A percentile compares a stretch with the other conserved stretches of the same genome.
Evolutionary conservation across 2,888 invertebrate species (phyloP).

Genomic region (Trichogramma dendrolimi): DNA sequence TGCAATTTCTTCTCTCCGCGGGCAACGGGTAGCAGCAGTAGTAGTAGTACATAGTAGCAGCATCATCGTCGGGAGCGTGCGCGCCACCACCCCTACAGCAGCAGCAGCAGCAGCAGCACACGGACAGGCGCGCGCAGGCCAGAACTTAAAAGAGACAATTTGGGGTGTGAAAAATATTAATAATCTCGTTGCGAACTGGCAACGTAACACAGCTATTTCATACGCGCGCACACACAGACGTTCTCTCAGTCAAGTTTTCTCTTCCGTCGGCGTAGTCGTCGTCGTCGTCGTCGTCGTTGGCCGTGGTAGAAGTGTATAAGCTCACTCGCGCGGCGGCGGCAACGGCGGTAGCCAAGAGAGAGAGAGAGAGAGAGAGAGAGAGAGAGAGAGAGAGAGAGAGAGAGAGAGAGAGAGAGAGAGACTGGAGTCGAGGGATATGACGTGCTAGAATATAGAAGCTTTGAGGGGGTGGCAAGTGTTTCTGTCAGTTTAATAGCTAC

Average conservation of each 20-base stretch:
- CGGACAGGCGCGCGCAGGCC: neutral
- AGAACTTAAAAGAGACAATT: conserved; percentile 45
- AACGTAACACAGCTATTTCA: neutral
- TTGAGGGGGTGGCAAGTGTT: conserved; percentile 51
- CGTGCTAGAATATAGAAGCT: too few relatives aligned
- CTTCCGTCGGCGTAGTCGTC: neutral
- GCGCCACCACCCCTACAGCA: too few relatives aligned
- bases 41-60: neutral
- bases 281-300: neutral
- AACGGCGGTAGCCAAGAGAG: conserved; percentile 22
- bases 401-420: conserved; percentile 29
- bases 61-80: too few relatives aligned
- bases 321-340: conserved; percentile 3
- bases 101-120: too few relatives aligned
- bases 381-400: conserved; percentile 23
- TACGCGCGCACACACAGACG: conserved; percentile 9
- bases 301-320: neutral
- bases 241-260: neutral
- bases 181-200: conserved; percentile 37
- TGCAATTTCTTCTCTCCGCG: conserved; percentile 24
- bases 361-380: conserved; percentile 23
- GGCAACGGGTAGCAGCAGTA: conserved; percentile 19
- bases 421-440: conserved; percentile 19
- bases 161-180: conserved; percentile 51
- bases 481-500: conserved; percentile 54